Base-by-base conservation (phyloP, 2,113 vertebrate species). In the Pseudonaja textilis region DNA sequence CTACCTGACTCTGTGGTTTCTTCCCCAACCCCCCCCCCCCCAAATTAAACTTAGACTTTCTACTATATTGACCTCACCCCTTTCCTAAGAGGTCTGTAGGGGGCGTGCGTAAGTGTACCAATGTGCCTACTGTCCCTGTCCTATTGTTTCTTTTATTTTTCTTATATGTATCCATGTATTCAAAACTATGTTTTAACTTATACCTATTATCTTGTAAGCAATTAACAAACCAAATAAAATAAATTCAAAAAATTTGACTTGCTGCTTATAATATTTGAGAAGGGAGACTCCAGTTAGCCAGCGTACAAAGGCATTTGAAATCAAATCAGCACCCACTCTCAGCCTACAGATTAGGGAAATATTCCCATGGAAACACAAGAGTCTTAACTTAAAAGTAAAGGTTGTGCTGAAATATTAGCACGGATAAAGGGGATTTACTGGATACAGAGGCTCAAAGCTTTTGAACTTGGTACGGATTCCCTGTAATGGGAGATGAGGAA, bases 311-410 rank as follows among this genome's bases (percentile, higher is more conserved):
- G 1, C 74, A 86, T 86, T 91, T 47, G 18, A 85, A 91, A 85
- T 45, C 22, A 34, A 56, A 57, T 22, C 39, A 56, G 34, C 11
- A 85, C 54, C 90, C 4, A 56, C 16, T 18, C 90, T 87, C 42
- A 14, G 39, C 92, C 54, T 74, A 64, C 92, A 87, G 90, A 91
- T 50, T 20, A 39, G 22, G 45, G 56, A 93, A 93, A 22, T 45
- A 89, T 47, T 26, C 39, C 61, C 54, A 50, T 86, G 85, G 55
- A 91, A 86, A 34, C 56, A 10, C 59, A 74, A 3, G 54, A 29
- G 26, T 74, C 59, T 34, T 55, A 39, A 25, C 16, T 29, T 88
- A 39, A 92, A 88, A 59, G 8, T 18, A 29, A 57, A 86, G 54
- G 25, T 11, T 59, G 23, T 85, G 34, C 34, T 20, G 7, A 81